Evolutionary conservation across 2,797 vertebrate species (phyloP).

Genomic region (Sarcophilus harrisii): DNA sequence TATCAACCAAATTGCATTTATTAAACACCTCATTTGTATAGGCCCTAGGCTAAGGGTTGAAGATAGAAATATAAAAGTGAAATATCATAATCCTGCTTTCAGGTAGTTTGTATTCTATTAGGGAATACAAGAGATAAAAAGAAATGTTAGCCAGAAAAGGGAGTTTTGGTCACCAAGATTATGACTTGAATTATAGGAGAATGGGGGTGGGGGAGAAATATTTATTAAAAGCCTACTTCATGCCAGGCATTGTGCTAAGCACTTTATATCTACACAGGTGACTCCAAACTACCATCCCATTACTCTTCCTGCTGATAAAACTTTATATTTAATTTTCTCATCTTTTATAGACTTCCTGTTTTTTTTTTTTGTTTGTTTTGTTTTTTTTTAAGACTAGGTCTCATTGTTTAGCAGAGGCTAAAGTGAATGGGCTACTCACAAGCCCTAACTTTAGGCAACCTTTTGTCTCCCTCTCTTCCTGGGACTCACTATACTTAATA

Average conservation of each 20-base stretch:
- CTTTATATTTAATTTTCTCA: neutral
- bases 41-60: neutral
- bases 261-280: neutral
- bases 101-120: neutral
- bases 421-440: neutral
- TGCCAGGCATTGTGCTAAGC: neutral
- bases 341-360: rapidly evolving
- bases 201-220: neutral
- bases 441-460: neutral
- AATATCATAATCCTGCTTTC: neutral
- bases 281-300: neutral
- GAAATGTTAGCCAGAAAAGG: neutral
- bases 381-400: neutral
- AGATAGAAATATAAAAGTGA: neutral
- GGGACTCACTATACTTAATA: neutral
- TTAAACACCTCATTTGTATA: neutral
- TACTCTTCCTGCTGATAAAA: neutral
- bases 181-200: neutral
- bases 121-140: neutral
- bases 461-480: neutral
- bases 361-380: too few relatives aligned
- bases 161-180: neutral
- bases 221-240: neutral
- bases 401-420: neutral
- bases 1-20: neutral